Conservation (phyloP, 2,797 vertebrate species). For the Syndactyla subalaris region DNA sequence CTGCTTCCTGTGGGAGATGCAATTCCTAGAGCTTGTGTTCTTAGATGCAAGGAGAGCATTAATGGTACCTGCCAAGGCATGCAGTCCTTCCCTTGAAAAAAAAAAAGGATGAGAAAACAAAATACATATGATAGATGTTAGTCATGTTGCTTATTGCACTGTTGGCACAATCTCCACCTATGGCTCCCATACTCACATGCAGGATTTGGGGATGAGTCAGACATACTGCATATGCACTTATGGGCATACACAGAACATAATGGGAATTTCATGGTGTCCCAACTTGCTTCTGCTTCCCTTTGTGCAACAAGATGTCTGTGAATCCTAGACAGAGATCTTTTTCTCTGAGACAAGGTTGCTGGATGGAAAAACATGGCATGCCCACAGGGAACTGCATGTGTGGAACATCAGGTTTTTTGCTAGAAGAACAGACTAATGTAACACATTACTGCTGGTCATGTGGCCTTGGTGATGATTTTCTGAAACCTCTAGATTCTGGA, state of each 20-base stretch:
- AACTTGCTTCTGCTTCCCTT: constrained; percentile 10
- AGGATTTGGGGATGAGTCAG: constrained; percentile 59
- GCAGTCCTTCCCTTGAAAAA: background rate
- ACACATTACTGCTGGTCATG: rapidly evolving
- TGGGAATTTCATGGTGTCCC: constrained; percentile 5
- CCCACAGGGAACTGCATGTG: background rate
- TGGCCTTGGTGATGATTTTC: background rate
- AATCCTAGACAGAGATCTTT: background rate
- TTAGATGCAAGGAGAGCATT: background rate
- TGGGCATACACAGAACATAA: background rate
- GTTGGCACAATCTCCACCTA: constrained; percentile 35
- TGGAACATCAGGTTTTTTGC: background rate
- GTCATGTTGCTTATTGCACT: constrained; percentile 45
- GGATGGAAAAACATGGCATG: background rate
- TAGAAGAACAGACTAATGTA: background rate
- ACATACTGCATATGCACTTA: background rate
- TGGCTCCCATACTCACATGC: background rate
- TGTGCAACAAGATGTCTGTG: background rate
- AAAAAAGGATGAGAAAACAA: constrained; percentile 1
- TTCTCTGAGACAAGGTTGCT: background rate
- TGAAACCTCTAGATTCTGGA: background rate
- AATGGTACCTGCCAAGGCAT: background rate
- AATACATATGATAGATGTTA: constrained; percentile 30
- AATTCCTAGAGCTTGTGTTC: constrained; percentile 26
- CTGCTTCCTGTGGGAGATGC: background rate